Percentiles rank a stretch among this genome's conserved stretches.
These are phyloP conservation scores for Australoheros scitulus DNA, from an alignment of 2,113 vertebrate genomes.

Conservation along the genomic window DNA sequence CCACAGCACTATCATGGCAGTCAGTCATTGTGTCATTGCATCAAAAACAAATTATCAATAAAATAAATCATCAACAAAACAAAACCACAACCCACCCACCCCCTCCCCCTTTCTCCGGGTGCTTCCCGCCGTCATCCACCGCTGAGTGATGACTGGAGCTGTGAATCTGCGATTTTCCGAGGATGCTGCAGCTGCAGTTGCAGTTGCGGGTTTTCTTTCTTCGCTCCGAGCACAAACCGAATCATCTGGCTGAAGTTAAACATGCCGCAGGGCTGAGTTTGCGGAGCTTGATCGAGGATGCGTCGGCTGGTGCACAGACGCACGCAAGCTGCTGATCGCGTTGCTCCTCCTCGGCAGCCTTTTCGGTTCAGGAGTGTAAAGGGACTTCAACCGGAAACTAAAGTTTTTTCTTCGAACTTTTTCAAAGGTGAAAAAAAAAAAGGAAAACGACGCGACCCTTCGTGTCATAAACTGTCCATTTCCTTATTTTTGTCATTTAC, in stretches of 20 bases:
- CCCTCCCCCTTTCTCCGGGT: not conserved
- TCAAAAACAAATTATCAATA: not conserved
- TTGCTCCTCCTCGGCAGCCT: slow-evolving; percentile 53
- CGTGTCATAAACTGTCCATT: slow-evolving; percentile 23
- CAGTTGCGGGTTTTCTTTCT: not conserved
- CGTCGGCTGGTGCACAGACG: not conserved
- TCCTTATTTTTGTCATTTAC: slow-evolving; percentile 44
- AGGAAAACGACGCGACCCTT: slow-evolving; percentile 21
- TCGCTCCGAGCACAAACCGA: not conserved
- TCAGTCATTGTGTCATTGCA: not conserved
- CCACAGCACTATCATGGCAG: not conserved
- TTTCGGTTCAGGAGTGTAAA: slow-evolving; percentile 29
- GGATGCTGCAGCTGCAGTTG: not conserved
- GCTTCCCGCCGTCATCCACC: not conserved
- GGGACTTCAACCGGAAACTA: slow-evolving; percentile 66
- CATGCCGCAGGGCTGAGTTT: no score
- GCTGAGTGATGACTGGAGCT: not conserved
- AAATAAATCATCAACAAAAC: not conserved
- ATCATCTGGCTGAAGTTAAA: no score
- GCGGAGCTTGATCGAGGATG: not conserved
- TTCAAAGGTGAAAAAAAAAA: slow-evolving; percentile 20
- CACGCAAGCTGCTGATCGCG: not conserved
- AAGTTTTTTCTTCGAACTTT: slow-evolving; percentile 57
- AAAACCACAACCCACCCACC: not conserved
- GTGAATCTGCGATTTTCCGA: not conserved